Conservation (phyloP, 2,113 vertebrate genomes). For the Ochotona princeps region DNA sequence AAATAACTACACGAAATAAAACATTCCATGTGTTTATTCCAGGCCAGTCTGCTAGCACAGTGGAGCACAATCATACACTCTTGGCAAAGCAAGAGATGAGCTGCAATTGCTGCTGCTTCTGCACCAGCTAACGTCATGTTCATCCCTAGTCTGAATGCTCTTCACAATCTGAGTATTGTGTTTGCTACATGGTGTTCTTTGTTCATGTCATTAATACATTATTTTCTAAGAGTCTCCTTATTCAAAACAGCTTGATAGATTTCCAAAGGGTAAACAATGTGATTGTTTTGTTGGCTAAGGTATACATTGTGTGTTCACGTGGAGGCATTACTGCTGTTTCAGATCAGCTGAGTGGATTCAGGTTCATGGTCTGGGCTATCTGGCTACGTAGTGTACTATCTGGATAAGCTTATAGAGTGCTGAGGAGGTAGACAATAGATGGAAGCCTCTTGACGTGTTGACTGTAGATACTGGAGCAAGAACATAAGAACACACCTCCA, state of each 20-base stretch:
- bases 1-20: conserved; percentile 48
- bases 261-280: conserved; percentile 21
- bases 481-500: neutral
- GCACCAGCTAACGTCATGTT: neutral
- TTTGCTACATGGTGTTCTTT: conserved; percentile 2
- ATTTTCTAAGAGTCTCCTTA: conserved; percentile 45
- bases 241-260: conserved; percentile 27
- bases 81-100: conserved; percentile 2
- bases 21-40: conserved; percentile 39
- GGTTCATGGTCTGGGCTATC: neutral
- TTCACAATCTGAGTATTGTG: neutral
- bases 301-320: neutral
- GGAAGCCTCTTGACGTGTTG: neutral
- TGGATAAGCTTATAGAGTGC: neutral
- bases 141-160: conserved; percentile 14
- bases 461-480: neutral
- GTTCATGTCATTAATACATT: conserved; percentile 18
- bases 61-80: neutral
- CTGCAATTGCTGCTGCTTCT: neutral
- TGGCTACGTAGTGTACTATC: neutral
- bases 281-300: conserved; percentile 48
- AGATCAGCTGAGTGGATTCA: neutral
- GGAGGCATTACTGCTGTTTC: neutral
- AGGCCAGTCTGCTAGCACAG: neutral
- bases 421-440: neutral